Conservation (phyloP, 2,113 vertebrate genomes). For the Myocastor coypus region DNA sequence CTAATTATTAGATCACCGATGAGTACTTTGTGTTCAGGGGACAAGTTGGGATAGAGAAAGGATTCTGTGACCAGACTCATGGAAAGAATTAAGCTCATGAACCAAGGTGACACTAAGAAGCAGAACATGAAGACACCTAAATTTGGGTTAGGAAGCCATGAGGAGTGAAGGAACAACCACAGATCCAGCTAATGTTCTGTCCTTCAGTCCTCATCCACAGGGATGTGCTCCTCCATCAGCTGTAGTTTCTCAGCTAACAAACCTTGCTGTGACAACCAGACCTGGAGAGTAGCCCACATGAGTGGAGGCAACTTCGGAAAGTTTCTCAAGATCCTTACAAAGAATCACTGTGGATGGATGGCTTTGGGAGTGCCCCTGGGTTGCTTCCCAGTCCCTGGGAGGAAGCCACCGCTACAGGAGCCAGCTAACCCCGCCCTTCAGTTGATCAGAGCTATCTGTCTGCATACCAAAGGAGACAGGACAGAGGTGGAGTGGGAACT, state of each 20-base stretch:
- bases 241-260: background rate
- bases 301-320: background rate
- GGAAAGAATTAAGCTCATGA: background rate
- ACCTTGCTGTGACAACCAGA: background rate
- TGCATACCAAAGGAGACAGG: background rate
- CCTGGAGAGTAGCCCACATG: background rate
- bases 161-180: background rate
- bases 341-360: background rate
- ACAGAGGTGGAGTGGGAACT: background rate
- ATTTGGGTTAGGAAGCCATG: background rate
- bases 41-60: background rate
- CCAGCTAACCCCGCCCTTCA: accelerated
- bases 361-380: background rate
- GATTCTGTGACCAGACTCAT: background rate
- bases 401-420: background rate
- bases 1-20: background rate
- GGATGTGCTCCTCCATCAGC: background rate
- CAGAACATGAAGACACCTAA: background rate
- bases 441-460: background rate
- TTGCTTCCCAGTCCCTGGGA: background rate
- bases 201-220: background rate
- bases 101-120: background rate
- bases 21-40: background rate
- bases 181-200: background rate
- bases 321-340: background rate